Conservation (phyloP, 2,113 vertebrate species). For the Campylomormyrus tamandua region DNA sequence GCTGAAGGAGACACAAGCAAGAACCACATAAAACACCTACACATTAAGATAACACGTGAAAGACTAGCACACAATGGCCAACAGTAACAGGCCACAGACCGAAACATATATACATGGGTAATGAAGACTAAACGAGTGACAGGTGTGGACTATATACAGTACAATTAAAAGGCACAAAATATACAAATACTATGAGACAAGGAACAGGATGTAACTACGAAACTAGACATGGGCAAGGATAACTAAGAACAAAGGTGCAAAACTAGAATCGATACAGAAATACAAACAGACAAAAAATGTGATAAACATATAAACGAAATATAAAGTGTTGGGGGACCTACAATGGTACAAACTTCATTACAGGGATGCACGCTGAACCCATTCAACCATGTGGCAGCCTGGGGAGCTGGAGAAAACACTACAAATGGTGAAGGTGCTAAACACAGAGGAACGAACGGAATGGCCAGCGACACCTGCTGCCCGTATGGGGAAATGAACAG, state of each 20-base stretch:
- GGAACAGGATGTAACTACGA: neutral
- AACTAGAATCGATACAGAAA: neutral
- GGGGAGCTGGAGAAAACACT: neutral
- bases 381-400: neutral
- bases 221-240: neutral
- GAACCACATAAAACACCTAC: neutral
- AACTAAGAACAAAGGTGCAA: neutral
- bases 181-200: neutral
- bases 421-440: neutral
- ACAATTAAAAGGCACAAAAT: neutral
- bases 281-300: neutral
- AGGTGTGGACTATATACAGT: neutral
- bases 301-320: neutral
- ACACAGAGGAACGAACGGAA: neutral
- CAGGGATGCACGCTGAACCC: neutral
- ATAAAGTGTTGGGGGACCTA: neutral
- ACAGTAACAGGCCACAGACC: neutral
- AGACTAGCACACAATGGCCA: neutral
- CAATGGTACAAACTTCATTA: neutral
- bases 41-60: neutral
- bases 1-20: neutral
- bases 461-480: neutral
- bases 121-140: neutral
- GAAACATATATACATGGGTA: neutral
- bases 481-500: neutral